These are phyloP conservation scores for Lates japonicus DNA, from an alignment of 2,797 vertebrate genomes.

Conservation along the genomic window DNA sequence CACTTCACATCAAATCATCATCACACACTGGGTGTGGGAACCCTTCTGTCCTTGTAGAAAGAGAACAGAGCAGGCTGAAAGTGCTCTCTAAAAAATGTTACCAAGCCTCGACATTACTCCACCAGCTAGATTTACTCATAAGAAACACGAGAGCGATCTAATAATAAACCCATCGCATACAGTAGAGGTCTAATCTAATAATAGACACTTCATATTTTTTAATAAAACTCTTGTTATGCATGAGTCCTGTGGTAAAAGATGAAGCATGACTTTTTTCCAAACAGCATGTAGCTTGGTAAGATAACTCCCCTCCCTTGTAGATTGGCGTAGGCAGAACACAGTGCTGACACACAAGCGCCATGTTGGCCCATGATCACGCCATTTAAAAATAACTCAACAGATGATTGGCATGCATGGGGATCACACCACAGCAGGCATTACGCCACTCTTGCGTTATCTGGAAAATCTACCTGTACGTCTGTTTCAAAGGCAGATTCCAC, in stretches of 20 bases:
- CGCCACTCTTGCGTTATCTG: slow-evolving; percentile 34
- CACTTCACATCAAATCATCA: slow-evolving; percentile 79
- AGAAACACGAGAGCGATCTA: slow-evolving; percentile 55
- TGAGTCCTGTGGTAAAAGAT: slow-evolving; percentile 36
- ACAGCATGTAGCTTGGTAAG: slow-evolving; percentile 13
- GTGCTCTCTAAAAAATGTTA: slow-evolving; percentile 66
- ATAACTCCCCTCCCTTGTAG: slow-evolving; percentile 14
- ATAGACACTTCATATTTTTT: slow-evolving; percentile 43
- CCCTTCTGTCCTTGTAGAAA: slow-evolving; percentile 80
- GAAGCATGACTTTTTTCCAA: slow-evolving; percentile 7
- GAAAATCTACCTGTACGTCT: slow-evolving; percentile 58
- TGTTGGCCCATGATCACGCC: slow-evolving; percentile 10
- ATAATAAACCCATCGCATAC: slow-evolving; percentile 48
- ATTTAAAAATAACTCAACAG: slow-evolving; percentile 57
- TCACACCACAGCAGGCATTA: slow-evolving; percentile 46
- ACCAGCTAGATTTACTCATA: slow-evolving; percentile 38
- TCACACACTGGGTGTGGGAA: slow-evolving; percentile 74
- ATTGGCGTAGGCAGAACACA: slow-evolving; percentile 14
- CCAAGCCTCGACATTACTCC: slow-evolving; percentile 31
- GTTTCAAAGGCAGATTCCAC: slow-evolving; percentile 49
- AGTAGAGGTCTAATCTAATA: slow-evolving; percentile 42
- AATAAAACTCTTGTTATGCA: slow-evolving; percentile 41
- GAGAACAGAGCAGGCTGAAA: slow-evolving; percentile 63
- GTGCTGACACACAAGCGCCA: slow-evolving; percentile 16
- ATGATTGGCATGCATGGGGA: slow-evolving; percentile 13